Percentiles rank a stretch among this genome's conserved stretches.
Conservation (phyloP, 2,797 vertebrate genomes). For the Delichon dasypus region DNA sequence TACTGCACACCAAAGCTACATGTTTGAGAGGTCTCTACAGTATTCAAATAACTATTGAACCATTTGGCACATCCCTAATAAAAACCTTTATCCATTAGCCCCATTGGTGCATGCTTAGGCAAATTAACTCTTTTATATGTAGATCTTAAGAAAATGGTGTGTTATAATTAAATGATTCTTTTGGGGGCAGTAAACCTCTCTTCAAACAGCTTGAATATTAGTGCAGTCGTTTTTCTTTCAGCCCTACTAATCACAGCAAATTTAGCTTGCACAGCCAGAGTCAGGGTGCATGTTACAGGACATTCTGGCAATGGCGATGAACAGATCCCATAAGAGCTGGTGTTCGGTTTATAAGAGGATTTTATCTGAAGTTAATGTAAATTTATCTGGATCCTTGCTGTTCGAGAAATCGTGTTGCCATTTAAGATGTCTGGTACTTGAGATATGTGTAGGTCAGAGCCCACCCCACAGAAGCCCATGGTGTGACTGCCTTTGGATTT, state of each 20-base stretch:
- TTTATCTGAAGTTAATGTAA: constrained; percentile 24
- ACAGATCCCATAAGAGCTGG: neutral
- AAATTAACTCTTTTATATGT: constrained; percentile 72
- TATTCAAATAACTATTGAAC: constrained; percentile 62
- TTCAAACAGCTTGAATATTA: constrained; percentile 71
- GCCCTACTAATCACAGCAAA: constrained; percentile 62
- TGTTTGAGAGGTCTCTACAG: constrained; percentile 49
- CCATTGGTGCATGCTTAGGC: constrained; percentile 60
- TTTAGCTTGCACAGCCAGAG: constrained; percentile 52
- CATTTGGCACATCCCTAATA: constrained; percentile 65
- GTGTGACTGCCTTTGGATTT: neutral
- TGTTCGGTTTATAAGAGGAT: neutral
- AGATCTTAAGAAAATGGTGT: constrained; percentile 70
- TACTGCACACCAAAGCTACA: constrained; percentile 38
- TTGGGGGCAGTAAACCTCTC: constrained; percentile 65
- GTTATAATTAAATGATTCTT: constrained; percentile 71
- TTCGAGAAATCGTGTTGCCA: neutral
- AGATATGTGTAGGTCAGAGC: neutral
- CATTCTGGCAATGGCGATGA: neutral
- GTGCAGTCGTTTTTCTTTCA: constrained; percentile 55
- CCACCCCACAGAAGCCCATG: rapidly evolving
- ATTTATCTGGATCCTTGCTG: constrained; percentile 26
- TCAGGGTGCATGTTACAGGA: constrained; percentile 28
- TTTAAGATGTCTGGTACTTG: neutral
- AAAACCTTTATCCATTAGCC: constrained; percentile 66